phyloP scores from a whole-genome alignment of 1,140 invertebrate species.

The Carposina sasakii region DNA sequence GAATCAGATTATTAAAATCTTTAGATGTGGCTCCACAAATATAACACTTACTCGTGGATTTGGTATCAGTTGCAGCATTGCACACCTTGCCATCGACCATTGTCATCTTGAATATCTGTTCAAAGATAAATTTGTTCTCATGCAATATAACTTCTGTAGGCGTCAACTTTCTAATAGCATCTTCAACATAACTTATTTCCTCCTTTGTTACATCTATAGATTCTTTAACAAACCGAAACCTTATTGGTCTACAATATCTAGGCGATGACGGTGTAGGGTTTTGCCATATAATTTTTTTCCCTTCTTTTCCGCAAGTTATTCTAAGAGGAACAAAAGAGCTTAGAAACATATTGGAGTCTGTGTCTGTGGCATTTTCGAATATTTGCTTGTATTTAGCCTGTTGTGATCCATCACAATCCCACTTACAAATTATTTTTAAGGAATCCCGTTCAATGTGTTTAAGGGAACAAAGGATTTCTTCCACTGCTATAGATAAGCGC shows the following conservation, averaged over 20 bases:
- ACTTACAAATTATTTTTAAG: conserved; percentile 28
- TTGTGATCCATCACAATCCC: conserved; percentile 35
- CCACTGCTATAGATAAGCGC: conserved; percentile 24
- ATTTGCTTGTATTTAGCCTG: conserved; percentile 34
- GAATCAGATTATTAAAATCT: conserved; percentile 40
- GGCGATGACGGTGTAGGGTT: conserved; percentile 19
- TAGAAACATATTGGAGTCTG: conserved; percentile 34
- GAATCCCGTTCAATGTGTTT: conserved; percentile 18
- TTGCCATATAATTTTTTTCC: conserved; percentile 13
- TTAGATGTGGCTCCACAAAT: conserved; percentile 47
- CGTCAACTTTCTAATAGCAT: no score
- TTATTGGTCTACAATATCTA: conserved; percentile 24
- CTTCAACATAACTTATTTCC: conserved; percentile 27
- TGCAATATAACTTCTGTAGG: no score
- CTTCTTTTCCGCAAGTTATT: conserved; percentile 21
- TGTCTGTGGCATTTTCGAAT: conserved; percentile 22
- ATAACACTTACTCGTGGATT: conserved; percentile 35
- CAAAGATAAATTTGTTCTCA: no score
- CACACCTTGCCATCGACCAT: conserved; percentile 53
- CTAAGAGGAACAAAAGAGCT: conserved; percentile 39
- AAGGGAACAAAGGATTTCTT: conserved; percentile 24
- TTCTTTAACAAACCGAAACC: conserved; percentile 30
- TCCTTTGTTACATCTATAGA: conserved; percentile 24
- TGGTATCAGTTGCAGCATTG: conserved; percentile 37
- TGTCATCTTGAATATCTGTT: conserved; percentile 17